A percentile compares a stretch with the other conserved stretches of the same genome.
Conservation (phyloP, 1,140 invertebrate genomes). For the Campodea augens region DNA sequence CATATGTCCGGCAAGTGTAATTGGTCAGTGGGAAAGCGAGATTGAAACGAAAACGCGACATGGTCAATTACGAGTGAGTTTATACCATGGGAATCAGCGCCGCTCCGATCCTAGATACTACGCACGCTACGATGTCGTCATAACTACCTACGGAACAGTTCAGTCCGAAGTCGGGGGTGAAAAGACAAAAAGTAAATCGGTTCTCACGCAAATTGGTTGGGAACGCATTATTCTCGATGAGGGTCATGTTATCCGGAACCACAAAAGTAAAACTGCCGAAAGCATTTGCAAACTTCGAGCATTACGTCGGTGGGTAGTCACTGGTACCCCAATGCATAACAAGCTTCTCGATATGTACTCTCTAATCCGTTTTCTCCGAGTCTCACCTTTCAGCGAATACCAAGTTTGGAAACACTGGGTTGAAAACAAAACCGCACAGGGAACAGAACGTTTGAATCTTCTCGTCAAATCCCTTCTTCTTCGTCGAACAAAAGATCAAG, state of each 20-base stretch:
- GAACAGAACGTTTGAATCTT: conserved; percentile 47
- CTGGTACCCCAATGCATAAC: conserved; percentile 91
- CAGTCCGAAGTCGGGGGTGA: conserved; percentile 5
- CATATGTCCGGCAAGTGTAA: conserved; percentile 66
- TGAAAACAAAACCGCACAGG: conserved; percentile 50
- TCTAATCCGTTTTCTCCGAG: conserved; percentile 62
- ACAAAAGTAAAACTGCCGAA: conserved; percentile 47
- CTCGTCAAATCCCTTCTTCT: conserved; percentile 64
- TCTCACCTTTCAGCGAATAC: conserved; percentile 74
- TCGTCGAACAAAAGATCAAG: conserved; percentile 60
- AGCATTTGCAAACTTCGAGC: conserved; percentile 35
- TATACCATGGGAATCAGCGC: conserved; percentile 66
- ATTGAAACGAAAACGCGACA: conserved; percentile 40
- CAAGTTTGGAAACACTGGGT: conserved; percentile 39
- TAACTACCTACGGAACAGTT: conserved; percentile 32
- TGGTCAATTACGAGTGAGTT: conserved; percentile 36
- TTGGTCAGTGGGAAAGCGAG: conserved; percentile 74
- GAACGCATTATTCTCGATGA: conserved; percentile 79
- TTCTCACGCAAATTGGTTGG: conserved; percentile 49
- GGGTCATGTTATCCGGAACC: conserved; percentile 76
- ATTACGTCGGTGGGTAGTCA: conserved; percentile 59
- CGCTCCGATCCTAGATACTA: conserved; percentile 36
- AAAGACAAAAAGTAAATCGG: conserved; percentile 7
- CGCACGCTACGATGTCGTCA: conserved; percentile 27
- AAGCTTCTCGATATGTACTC: conserved; percentile 75